phyloP scores from a whole-genome alignment of 2,888 invertebrate genomes.

The Geotrupes spiniger region DNA sequence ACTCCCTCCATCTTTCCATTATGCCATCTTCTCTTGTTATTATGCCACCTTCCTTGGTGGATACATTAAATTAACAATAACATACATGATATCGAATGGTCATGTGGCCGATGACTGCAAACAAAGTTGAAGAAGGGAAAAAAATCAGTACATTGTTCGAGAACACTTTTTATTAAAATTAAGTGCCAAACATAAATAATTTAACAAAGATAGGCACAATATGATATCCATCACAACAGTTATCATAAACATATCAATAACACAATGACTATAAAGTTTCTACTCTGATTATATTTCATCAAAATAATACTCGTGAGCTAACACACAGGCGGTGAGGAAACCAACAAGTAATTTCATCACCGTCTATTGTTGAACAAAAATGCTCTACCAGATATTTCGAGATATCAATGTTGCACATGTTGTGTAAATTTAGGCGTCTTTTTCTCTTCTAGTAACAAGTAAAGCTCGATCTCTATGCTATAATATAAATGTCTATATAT shows the following conservation, averaged over 20 bases:
- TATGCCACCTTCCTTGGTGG: too few relatives aligned
- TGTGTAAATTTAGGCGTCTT: constrained; percentile 18
- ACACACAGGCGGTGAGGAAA: constrained; percentile 5
- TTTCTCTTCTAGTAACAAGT: constrained; percentile 18
- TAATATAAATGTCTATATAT: constrained; percentile 14
- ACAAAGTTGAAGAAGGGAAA: too few relatives aligned
- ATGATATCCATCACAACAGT: constrained; percentile 36
- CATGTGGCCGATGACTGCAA: too few relatives aligned
- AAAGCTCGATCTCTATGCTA: constrained; percentile 22
- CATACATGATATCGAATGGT: too few relatives aligned
- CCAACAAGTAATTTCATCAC: constrained; percentile 2
- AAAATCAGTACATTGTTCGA: constrained; percentile 12
- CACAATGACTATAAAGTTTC: neutral
- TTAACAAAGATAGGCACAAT: constrained; percentile 37
- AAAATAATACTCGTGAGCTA: too few relatives aligned
- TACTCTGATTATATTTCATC: too few relatives aligned
- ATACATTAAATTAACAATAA: too few relatives aligned
- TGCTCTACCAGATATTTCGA: constrained; percentile 1
- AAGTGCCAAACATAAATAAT: constrained; percentile 33
- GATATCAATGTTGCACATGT: constrained; percentile 8
- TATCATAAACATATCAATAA: constrained; percentile 24
- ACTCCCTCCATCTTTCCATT: too few relatives aligned
- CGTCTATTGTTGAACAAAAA: constrained; percentile 1
- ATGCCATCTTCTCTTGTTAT: too few relatives aligned
- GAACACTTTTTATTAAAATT: constrained; percentile 33